phyloP scores from a whole-genome alignment of 2,888 invertebrate species.

The Trachelus iudaicus region DNA sequence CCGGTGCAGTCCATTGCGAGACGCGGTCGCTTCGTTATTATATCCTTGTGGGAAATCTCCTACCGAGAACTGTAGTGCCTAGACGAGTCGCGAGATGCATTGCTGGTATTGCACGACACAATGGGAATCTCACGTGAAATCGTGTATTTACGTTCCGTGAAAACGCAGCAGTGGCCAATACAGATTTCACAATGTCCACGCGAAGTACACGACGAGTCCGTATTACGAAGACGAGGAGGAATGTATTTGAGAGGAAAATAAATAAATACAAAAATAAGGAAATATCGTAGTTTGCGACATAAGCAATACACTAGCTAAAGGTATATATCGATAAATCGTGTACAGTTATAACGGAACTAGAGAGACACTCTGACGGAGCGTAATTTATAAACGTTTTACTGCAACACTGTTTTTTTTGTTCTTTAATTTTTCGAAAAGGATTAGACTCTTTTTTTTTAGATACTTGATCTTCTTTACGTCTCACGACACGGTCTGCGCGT shows the following conservation, averaged over 20 bases:
- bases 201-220: not conserved
- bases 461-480: not conserved
- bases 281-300: not conserved
- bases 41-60: not conserved
- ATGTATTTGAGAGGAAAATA: not conserved
- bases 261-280: not conserved
- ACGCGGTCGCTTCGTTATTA: not conserved
- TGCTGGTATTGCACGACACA: not conserved
- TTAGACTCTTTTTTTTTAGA: too few species aligned
- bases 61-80: not conserved
- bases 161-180: not conserved
- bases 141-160: not conserved
- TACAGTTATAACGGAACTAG: not conserved
- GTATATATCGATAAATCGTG: not conserved
- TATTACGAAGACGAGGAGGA: not conserved
- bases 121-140: not conserved
- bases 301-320: not conserved
- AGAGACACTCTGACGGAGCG: not conserved
- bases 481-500: conserved; percentile 2
- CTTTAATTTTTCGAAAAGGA: not conserved
- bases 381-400: not conserved
- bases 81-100: not conserved
- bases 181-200: not conserved
- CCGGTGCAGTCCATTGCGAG: not conserved
- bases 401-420: not conserved